These are phyloP conservation scores for Stichodactyla mertensii DNA, from an alignment of 64 coral and sea anemone species.

Conservation along the genomic window DNA sequence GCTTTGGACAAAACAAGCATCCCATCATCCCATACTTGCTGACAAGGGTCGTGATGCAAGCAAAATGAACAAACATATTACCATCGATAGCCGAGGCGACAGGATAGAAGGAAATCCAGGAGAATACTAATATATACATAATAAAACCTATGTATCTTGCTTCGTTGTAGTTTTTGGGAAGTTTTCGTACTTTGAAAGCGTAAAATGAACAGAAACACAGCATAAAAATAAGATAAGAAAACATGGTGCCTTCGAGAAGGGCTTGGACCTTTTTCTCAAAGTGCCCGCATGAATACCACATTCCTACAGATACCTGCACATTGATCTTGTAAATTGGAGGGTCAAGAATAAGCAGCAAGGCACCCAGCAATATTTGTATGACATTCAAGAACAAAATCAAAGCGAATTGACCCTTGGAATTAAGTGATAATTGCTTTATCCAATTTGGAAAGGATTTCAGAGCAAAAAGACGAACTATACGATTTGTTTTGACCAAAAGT, in stretches of 20 bases:
- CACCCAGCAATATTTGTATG: background rate
- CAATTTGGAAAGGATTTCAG: background rate
- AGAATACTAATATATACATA: conserved; percentile 16
- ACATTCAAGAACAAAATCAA: background rate
- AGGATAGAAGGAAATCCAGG: background rate
- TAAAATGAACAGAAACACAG: background rate
- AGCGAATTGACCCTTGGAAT: background rate
- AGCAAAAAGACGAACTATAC: background rate
- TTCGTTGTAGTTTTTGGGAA: conserved; percentile 23
- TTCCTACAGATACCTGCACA: background rate
- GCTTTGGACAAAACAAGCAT: conserved; percentile 22
- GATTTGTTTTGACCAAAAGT: background rate
- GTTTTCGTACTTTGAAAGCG: conserved; percentile 3
- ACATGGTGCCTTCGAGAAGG: background rate
- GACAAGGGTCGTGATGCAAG: conserved; percentile 20
- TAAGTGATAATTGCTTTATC: background rate
- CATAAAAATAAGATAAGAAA: background rate
- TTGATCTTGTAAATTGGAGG: background rate
- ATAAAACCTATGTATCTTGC: conserved; percentile 17
- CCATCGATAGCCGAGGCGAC: background rate
- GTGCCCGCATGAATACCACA: background rate
- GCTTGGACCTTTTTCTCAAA: background rate
- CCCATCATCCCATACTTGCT: conserved; percentile 17
- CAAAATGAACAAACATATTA: background rate
- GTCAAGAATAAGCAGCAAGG: background rate